Evolutionary conservation across 2,113 vertebrate species (phyloP).

Genomic region (Dryoscopus gambensis): DNA sequence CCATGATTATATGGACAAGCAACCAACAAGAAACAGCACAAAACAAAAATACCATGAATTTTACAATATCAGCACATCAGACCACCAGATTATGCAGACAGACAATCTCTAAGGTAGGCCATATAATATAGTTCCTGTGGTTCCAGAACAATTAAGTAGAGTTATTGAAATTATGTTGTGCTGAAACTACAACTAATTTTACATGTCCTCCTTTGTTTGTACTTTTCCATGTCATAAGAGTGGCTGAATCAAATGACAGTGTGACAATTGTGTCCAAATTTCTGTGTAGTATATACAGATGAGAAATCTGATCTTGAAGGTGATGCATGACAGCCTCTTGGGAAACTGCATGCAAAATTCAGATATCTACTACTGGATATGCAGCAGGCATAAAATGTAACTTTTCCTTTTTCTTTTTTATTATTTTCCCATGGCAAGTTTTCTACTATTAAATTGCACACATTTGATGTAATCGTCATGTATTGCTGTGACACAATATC

Average conservation of each 20-base stretch:
- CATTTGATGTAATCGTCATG: neutral
- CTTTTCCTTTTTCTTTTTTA: neutral
- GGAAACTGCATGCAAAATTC: neutral
- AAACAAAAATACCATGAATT: neutral
- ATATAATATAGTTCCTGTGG: neutral
- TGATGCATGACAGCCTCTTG: neutral
- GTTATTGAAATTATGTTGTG: neutral
- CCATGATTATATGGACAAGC: neutral
- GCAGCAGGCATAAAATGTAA: neutral
- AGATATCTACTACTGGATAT: neutral
- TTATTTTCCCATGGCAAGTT: neutral
- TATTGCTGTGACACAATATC: neutral
- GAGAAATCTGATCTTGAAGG: neutral
- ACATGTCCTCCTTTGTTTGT: neutral
- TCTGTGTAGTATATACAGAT: neutral
- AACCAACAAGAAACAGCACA: neutral
- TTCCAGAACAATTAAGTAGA: neutral
- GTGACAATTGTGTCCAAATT: neutral
- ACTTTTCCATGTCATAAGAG: neutral
- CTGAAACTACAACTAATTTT: neutral
- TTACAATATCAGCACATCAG: neutral
- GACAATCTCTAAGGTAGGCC: neutral
- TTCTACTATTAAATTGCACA: neutral
- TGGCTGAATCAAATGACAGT: neutral
- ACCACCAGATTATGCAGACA: neutral